These are phyloP conservation scores for Melinaea marsaeus DNA, from an alignment of 2,888 invertebrate genomes.

Conservation along the genomic window DNA sequence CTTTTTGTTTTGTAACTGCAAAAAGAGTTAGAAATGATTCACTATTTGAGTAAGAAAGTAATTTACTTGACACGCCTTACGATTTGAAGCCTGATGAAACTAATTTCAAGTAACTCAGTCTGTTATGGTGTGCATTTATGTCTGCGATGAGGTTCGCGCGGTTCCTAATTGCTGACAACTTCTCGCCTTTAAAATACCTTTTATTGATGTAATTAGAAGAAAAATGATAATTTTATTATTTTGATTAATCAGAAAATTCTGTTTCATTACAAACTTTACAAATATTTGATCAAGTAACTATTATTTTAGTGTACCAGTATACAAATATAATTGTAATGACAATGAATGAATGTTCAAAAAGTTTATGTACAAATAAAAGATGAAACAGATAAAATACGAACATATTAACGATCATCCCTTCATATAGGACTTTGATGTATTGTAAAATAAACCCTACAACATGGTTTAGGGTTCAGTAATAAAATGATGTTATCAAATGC, in stretches of 20 bases:
- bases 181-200: slow-evolving; percentile 24
- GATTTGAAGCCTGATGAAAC: slow-evolving; percentile 48
- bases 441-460: slow-evolving; percentile 56
- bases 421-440: slow-evolving; percentile 62
- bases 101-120: slow-evolving; percentile 53
- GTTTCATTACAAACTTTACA: background rate
- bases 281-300: too few species aligned
- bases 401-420: slow-evolving; percentile 41
- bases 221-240: too few species aligned
- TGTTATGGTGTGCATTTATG: slow-evolving; percentile 39
- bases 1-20: background rate
- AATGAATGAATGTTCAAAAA: slow-evolving; percentile 31
- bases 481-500: too few species aligned
- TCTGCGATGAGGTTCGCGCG: slow-evolving; percentile 24
- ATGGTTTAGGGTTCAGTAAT: slow-evolving; percentile 18
- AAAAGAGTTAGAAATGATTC: slow-evolving; percentile 15
- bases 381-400: slow-evolving; percentile 51
- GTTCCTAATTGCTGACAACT: slow-evolving; percentile 30
- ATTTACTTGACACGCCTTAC: slow-evolving; percentile 42
- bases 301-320: too few species aligned
- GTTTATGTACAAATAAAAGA: slow-evolving; percentile 63
- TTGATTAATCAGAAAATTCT: slow-evolving; percentile 21
- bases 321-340: too few species aligned
- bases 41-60: slow-evolving; percentile 37
- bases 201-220: slow-evolving; percentile 14